phyloP scores from a whole-genome alignment of 2,888 invertebrate species.

The Enchytraeus crypticus region DNA sequence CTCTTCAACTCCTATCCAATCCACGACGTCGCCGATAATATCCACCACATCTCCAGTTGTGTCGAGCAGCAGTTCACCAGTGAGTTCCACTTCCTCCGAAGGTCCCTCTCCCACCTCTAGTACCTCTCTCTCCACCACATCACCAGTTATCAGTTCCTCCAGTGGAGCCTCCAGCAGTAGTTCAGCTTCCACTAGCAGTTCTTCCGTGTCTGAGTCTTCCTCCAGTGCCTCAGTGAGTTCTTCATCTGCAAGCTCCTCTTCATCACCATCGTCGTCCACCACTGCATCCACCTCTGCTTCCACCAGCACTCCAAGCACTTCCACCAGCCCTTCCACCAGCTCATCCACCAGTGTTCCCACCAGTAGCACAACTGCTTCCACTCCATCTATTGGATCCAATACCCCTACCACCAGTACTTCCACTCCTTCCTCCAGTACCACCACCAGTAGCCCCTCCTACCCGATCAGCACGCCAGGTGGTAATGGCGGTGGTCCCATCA shows the following conservation, averaged over 20 bases:
- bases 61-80: background rate
- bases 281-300: background rate
- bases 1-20: background rate
- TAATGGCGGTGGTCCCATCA: background rate
- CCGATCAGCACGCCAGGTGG: background rate
- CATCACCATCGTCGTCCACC: background rate
- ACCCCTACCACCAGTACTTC: background rate
- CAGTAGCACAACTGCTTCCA: background rate
- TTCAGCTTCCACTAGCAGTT: background rate
- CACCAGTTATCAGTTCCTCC: background rate
- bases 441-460: background rate
- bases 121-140: constrained; percentile 1
- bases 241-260: background rate
- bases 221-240: background rate
- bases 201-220: background rate
- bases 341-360: background rate
- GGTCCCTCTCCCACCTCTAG: background rate
- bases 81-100: background rate
- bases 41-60: background rate
- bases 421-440: background rate
- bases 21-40: background rate
- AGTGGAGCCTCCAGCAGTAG: background rate
- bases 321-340: background rate
- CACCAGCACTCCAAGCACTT: background rate
- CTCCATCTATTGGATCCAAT: background rate